Percentiles rank a stretch among this genome's conserved stretches.
These are phyloP conservation scores for Folsomia manolachei DNA, from an alignment of 2,888 invertebrate genomes.

Conservation along the genomic window DNA sequence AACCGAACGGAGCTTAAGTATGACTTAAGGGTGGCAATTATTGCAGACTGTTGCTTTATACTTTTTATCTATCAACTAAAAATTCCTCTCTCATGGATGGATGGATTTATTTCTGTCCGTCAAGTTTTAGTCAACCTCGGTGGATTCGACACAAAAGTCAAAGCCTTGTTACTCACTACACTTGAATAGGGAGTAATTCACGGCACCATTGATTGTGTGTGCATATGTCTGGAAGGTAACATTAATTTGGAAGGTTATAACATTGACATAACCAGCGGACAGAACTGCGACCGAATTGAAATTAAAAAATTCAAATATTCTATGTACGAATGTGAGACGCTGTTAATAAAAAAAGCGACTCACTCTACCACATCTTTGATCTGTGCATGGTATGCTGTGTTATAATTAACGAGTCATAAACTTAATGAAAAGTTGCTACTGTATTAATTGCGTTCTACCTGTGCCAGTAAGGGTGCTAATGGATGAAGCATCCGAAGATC, in stretches of 20 bases:
- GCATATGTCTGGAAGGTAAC: too few relatives aligned
- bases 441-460: not conserved
- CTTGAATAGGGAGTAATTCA: not conserved
- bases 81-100: conserved; percentile 14
- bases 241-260: too few relatives aligned
- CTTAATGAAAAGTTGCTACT: not conserved
- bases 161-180: not conserved
- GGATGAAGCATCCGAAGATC: not conserved
- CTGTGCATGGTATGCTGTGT: too few relatives aligned
- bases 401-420: not conserved
- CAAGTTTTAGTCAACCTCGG: not conserved
- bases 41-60: conserved; percentile 2
- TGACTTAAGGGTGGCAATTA: conserved; percentile 24
- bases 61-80: too few relatives aligned
- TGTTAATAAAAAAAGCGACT: too few relatives aligned
- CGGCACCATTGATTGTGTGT: not conserved
- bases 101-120: conserved; percentile 19
- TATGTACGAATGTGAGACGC: too few relatives aligned
- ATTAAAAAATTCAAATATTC: too few relatives aligned
- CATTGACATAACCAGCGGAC: too few relatives aligned
- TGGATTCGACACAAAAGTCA: not conserved
- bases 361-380: too few relatives aligned
- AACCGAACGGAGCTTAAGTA: too few relatives aligned
- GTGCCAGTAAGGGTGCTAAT: not conserved
- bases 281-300: too few relatives aligned